Evolutionary conservation across 1,140 invertebrate genomes (phyloP).

Genomic region (Hestina assimilis): DNA sequence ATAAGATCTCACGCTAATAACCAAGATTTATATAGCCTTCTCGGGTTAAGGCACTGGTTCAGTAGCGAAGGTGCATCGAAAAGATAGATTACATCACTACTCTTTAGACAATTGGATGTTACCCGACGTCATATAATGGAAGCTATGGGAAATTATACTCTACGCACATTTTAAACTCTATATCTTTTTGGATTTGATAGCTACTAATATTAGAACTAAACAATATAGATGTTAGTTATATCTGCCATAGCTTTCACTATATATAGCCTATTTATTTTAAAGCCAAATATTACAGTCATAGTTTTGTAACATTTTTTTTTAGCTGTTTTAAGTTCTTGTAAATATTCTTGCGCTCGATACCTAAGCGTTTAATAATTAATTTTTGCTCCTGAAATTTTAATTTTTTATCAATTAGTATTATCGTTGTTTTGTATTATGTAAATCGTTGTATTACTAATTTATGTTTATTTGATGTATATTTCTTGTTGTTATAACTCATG

Average conservation of each 20-base stretch:
- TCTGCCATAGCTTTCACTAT: conserved; percentile 70
- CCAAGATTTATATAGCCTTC: conserved; percentile 65
- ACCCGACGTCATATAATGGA: conserved; percentile 74
- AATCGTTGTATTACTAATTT: conserved; percentile 71
- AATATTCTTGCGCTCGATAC: conserved; percentile 53
- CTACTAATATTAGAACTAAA: conserved; percentile 24
- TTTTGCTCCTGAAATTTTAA: conserved; percentile 51
- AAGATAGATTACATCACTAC: conserved; percentile 55
- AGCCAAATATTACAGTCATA: conserved; percentile 78
- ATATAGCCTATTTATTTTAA: conserved; percentile 75
- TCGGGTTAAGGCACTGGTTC: conserved; percentile 70
- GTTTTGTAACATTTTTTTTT: conserved; percentile 62
- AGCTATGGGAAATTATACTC: conserved; percentile 56
- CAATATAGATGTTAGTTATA: conserved; percentile 16
- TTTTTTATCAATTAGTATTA: conserved; percentile 70
- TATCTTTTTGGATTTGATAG: conserved; percentile 16
- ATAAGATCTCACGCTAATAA: conserved; percentile 48
- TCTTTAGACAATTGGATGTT: conserved; percentile 67
- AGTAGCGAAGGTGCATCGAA: conserved; percentile 68
- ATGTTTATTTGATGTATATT: conserved; percentile 72
- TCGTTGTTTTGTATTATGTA: conserved; percentile 73
- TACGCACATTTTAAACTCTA: conserved; percentile 17
- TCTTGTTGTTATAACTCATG: conserved; percentile 58
- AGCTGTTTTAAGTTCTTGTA: conserved; percentile 72
- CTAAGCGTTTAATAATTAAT: conserved; percentile 58